Base-by-base conservation (phyloP, 2,113 vertebrate species). In the Bufo bufo region DNA sequence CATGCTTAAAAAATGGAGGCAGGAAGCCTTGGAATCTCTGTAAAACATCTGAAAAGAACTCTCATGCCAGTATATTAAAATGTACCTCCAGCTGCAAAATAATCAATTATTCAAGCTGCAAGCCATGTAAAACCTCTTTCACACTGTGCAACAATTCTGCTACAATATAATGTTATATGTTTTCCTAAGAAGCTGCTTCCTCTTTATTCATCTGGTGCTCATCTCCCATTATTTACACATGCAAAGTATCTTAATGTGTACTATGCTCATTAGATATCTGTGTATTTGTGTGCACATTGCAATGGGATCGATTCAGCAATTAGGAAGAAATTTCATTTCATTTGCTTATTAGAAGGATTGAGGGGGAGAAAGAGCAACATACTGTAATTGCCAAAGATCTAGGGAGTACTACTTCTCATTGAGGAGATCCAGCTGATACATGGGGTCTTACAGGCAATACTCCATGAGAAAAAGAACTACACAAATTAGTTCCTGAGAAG, bases 71-170 rank as follows among this genome's bases (percentile, higher is more conserved):
- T 88, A 88, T 89, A 89, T 89, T 89, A 89, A 88, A 88, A 88
- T 89, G 87, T 89, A 89, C 82, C 87, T 84, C 87, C 87, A 89
- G 87, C 87, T 89, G 87, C 87, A 84, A 89, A 84, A 84, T 89
- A 89, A 89, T 89, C 87, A 89, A 89, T 89, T 89, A 89, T 89
- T 89, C 82, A 89, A 84, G 87, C 82, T 89, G 82, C 74, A 89
- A 78, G 87, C 81, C 77, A 84, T 84, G 87, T 84, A 89, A 89
- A 88, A 84, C 74, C 87, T 49, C 87, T 61, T 66, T 84, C 87
- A 84, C 87, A 89, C 80, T 78, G 72, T 66, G 87, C 87, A 77
- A 56, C 81, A 47, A 65, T 84, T 66, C 72, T 45, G 49, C 49
- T 84, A 69, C 72, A 89, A 78, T 89, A 84, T 84, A 54, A 89